Evolutionary conservation across 2,888 invertebrate genomes (phyloP), one percentile per base, ranked within the genome.

Genomic region (Pristionchus japonicus): DNA sequence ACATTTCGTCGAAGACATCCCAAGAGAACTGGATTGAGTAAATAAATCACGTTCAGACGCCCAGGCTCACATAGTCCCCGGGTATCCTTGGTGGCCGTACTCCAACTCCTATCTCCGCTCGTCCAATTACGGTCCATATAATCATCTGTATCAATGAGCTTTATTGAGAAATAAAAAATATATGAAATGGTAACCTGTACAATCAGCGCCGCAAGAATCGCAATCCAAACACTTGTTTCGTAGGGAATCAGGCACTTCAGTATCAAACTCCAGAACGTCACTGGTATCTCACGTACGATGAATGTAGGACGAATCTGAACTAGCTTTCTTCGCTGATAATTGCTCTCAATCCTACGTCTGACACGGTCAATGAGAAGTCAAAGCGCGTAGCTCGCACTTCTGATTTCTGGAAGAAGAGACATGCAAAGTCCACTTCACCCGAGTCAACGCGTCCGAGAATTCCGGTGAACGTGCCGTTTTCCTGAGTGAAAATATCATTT

Each of bases 271-370:
- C 40, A 40, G 27, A 85, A 23, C 13, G 85, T 85, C 6, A 64
- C 43, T 23, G 85, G 61, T 4, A 64, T 27, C 27, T 85, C 85
- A 2, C 85, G 85, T 2, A 85, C 64, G n/a, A 85, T 64, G 64
- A 85, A 85, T 40, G 43, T 43, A 7, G 64, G 85, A 23, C 43
- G 37, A n/a, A 85, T 43, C 85, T 85, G 57, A 47, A 47, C 7
- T 7, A 1, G 20, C 4, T 15, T 6, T 40, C 27, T 6, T 43
- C 23, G 40, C 3, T 6, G 23, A 40, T 40, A 15, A 23, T 40
- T n/a, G 15, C 2, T 20, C 7, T 9, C 23, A 9, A 77, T 7
- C n/a, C 4, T 31, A 82, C 82, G 49, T 82, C 49, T n/a, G 82
- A 82, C 2, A 82, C 47, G 6, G 82, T 4, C 3, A 82, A 49